phyloP scores from a whole-genome alignment of 2,113 vertebrate species.

The Pelecanus crispus region DNA sequence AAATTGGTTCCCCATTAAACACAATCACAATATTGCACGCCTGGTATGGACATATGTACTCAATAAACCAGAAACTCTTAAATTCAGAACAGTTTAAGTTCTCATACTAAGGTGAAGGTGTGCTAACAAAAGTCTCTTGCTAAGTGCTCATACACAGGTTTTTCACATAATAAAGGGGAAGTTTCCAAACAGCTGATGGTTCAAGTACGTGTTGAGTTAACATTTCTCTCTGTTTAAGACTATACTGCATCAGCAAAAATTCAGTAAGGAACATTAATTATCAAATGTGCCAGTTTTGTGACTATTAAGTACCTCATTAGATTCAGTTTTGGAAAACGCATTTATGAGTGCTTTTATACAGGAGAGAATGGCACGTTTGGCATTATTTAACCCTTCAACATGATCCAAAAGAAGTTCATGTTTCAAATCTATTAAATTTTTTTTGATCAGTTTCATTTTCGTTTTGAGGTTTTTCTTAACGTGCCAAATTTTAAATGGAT shows the following conservation, averaged over 20 bases:
- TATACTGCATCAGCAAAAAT: conserved; percentile 66
- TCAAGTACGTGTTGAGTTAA: conserved; percentile 59
- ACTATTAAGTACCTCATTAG: conserved; percentile 76
- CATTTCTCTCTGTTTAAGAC: conserved; percentile 45
- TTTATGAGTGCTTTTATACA: conserved; percentile 54
- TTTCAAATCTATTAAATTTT: not conserved
- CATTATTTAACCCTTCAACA: conserved; percentile 21
- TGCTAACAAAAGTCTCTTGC: not conserved
- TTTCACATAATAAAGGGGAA: not conserved
- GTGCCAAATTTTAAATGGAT: not conserved
- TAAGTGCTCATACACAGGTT: not conserved
- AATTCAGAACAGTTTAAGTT: not conserved
- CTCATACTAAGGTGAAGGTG: not conserved
- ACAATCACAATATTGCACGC: fast-evolving
- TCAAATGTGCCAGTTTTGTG: conserved; percentile 76
- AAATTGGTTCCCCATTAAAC: not conserved
- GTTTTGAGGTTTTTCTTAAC: not conserved
- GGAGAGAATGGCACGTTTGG: not conserved
- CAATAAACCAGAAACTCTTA: not conserved
- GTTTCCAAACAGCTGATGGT: conserved; percentile 38
- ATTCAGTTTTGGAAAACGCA: conserved; percentile 70
- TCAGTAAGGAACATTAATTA: conserved; percentile 77
- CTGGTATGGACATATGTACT: not conserved
- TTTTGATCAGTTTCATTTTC: not conserved
- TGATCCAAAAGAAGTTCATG: not conserved